Conservation (phyloP, 2,888 invertebrate genomes). For the Patella ulyssiponensis region DNA sequence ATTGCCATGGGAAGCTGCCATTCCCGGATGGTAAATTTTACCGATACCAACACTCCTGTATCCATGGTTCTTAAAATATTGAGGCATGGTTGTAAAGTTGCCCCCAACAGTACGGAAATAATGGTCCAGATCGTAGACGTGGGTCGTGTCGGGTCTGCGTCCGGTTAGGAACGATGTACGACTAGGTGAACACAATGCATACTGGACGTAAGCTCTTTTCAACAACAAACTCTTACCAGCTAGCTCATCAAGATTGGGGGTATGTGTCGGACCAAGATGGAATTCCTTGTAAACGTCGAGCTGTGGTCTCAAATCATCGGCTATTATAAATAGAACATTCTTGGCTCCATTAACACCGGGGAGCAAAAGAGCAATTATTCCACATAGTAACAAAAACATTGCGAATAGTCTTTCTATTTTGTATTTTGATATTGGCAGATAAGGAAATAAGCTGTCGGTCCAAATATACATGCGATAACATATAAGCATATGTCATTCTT, state of each 20-base stretch:
- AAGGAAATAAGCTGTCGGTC: too few species aligned
- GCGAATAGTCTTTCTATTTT: too few species aligned
- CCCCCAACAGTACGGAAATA: slow-evolving; percentile 40
- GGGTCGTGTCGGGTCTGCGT: slow-evolving; percentile 43
- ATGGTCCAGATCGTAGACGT: slow-evolving; percentile 37
- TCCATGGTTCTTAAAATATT: slow-evolving; percentile 46
- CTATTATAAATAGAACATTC: slow-evolving; percentile 40
- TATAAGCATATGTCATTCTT: too few species aligned
- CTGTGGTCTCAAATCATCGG: slow-evolving; percentile 41
- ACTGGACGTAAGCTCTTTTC: slow-evolving; percentile 34
- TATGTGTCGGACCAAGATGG: slow-evolving; percentile 20
- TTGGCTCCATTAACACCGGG: neutral
- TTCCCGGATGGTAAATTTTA: slow-evolving; percentile 33
- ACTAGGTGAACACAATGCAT: slow-evolving; percentile 30
- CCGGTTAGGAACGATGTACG: slow-evolving; percentile 37
- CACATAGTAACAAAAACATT: too few species aligned
- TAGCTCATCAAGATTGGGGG: slow-evolving; percentile 36
- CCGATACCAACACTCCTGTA: slow-evolving; percentile 38
- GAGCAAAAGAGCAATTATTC: too few species aligned
- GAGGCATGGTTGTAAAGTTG: slow-evolving; percentile 45
- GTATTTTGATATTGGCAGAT: too few species aligned
- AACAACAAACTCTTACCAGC: slow-evolving; percentile 33
- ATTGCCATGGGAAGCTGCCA: neutral
- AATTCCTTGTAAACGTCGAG: slow-evolving; percentile 26
- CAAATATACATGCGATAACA: too few species aligned